Evolutionary conservation across 2,113 vertebrate species (phyloP).

Genomic region (Neolamprologus devosi): DNA sequence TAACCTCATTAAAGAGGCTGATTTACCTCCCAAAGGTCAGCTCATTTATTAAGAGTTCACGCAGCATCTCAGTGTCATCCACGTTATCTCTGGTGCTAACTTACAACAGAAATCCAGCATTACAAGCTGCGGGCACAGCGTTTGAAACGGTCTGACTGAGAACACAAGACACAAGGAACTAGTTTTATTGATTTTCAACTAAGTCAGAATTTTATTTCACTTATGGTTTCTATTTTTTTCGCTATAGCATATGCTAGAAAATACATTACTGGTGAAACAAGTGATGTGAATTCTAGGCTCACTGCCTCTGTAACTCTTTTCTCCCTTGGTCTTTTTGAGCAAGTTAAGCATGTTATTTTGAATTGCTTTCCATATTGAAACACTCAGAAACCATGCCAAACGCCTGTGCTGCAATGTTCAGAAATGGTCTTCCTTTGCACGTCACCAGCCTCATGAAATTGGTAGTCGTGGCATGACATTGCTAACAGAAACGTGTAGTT

Average conservation of each 20-base stretch:
- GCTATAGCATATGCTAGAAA: neutral
- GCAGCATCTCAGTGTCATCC: neutral
- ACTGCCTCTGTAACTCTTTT: neutral
- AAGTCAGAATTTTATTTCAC: neutral
- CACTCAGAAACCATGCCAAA: neutral
- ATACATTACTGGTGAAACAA: accelerated
- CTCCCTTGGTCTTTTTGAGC: neutral
- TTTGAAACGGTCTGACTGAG: neutral
- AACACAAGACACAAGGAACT: neutral
- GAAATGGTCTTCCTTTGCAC: neutral
- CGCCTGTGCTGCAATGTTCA: neutral
- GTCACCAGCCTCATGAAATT: neutral
- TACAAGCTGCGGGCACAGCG: accelerated
- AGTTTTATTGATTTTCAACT: neutral
- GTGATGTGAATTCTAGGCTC: neutral
- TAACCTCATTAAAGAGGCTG: neutral
- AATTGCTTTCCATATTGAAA: neutral
- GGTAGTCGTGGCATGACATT: neutral
- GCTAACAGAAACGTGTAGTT: neutral
- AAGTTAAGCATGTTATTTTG: neutral
- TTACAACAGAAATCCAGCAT: neutral
- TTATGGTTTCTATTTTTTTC: neutral
- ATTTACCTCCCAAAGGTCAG: neutral
- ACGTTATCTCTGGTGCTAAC: neutral
- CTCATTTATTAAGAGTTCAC: neutral